phyloP scores from a whole-genome alignment of 2,888 invertebrate species.

The Drosophila monieri region DNA sequence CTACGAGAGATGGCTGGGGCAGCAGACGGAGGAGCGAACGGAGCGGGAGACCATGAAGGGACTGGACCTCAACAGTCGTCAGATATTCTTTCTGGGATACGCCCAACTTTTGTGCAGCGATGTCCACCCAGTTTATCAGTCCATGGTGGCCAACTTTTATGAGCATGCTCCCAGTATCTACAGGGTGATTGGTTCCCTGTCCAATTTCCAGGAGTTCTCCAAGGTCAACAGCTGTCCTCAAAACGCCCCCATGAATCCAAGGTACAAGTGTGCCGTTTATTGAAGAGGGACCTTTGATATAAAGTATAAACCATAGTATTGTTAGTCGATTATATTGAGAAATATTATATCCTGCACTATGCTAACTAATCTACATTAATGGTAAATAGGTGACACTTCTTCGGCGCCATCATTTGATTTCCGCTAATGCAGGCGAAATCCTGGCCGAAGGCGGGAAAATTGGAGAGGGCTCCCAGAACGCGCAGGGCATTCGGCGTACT shows the following conservation, averaged over 20 bases:
- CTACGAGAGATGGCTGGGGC: conserved; percentile 73
- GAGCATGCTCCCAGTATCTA: conserved; percentile 72
- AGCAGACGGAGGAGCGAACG: conserved; percentile 45
- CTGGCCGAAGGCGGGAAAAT: conserved; percentile 70
- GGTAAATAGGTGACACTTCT: conserved; percentile 76
- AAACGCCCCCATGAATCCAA: conserved; percentile 79
- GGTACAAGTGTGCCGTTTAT: conserved; percentile 80
- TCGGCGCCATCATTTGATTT: conserved; percentile 67
- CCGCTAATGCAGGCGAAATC: conserved; percentile 70
- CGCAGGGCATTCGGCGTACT: conserved; percentile 71
- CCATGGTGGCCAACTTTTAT: conserved; percentile 48
- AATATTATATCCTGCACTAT: too few relatives aligned
- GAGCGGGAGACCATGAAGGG: conserved; percentile 65
- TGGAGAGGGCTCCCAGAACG: conserved; percentile 77
- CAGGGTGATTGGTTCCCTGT: conserved; percentile 79
- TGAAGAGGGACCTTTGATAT: conserved; percentile 35
- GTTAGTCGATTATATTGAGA: background rate
- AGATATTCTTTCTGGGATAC: conserved; percentile 79
- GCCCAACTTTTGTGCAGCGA: conserved; percentile 81
- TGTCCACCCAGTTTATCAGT: conserved; percentile 60
- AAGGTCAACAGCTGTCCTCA: conserved; percentile 78
- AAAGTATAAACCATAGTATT: background rate
- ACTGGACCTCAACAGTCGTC: conserved; percentile 63
- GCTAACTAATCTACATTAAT: conserved; percentile 11
- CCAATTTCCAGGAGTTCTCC: conserved; percentile 81